Conservation (phyloP, 1,140 invertebrate species). For the Drosophila eugracilis region DNA sequence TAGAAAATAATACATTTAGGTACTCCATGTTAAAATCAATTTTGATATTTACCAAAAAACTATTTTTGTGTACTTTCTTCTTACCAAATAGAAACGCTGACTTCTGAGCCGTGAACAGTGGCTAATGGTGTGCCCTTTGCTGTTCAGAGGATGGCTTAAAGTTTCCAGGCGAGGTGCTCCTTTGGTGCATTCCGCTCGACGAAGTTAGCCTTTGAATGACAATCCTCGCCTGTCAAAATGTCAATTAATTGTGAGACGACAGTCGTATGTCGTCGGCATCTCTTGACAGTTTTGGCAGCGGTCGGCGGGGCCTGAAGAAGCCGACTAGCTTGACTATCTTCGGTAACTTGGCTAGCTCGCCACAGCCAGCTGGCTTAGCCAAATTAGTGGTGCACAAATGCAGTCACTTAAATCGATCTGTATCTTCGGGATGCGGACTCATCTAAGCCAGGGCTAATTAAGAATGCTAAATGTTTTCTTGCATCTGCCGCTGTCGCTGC, state of each 20-base stretch:
- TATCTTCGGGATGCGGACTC: slow-evolving; percentile 4
- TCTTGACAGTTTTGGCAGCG: slow-evolving; percentile 43
- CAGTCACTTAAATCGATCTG: slow-evolving; percentile 22
- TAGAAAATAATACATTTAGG: neutral
- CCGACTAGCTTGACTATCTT: slow-evolving; percentile 4
- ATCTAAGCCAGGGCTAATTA: slow-evolving; percentile 54
- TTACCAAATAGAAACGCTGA: too few species aligned
- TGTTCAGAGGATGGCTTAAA: neutral
- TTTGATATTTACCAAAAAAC: too few species aligned
- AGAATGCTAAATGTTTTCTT: slow-evolving; percentile 39
- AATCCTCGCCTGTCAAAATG: slow-evolving; percentile 76
- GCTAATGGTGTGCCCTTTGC: neutral
- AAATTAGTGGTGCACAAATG: slow-evolving; percentile 3
- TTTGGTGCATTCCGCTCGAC: slow-evolving; percentile 58
- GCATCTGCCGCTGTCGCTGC: slow-evolving; percentile 15
- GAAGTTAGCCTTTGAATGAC: slow-evolving; percentile 68
- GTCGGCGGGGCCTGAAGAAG: slow-evolving; percentile 15
- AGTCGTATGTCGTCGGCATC: slow-evolving; percentile 62
- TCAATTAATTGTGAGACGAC: slow-evolving; percentile 80
- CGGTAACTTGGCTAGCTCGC: neutral
- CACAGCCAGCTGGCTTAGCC: neutral
- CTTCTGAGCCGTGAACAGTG: neutral
- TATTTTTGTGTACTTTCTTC: too few species aligned
- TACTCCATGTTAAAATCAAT: too few species aligned
- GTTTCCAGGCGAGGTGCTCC: neutral